Percentiles rank a stretch among this genome's conserved stretches.
Evolutionary conservation across 2,797 vertebrate genomes (phyloP).

Genomic region (Sarcoramphus papa): DNA sequence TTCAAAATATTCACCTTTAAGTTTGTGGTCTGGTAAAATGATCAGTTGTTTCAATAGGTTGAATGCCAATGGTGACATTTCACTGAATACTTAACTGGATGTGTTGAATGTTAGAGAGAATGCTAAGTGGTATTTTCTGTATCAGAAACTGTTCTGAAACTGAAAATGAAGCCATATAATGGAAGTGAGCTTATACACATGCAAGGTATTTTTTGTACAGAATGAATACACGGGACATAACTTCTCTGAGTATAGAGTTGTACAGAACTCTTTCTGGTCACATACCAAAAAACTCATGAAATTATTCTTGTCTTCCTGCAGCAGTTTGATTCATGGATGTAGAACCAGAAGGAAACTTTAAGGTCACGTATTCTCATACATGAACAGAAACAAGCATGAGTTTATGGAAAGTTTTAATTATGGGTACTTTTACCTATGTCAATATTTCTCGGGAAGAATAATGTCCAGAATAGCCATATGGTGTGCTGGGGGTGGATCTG

Average conservation of each 20-base stretch:
- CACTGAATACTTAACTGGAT: not conserved
- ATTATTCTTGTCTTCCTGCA: not conserved
- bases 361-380: not conserved
- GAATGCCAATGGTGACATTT: not conserved
- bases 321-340: not conserved
- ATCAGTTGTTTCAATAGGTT: not conserved
- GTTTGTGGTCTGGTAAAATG: not conserved
- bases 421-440: not conserved
- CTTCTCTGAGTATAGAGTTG: not conserved
- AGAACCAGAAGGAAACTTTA: not conserved
- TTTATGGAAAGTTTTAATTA: not conserved
- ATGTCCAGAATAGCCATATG: not conserved
- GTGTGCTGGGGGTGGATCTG: not conserved
- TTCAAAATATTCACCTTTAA: not conserved
- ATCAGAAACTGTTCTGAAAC: not conserved
- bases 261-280: not conserved
- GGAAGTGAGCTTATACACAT: not conserved
- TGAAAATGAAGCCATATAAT: not conserved
- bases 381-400: not conserved
- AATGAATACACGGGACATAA: not conserved
- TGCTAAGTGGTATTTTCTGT: not conserved
- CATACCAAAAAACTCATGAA: not conserved
- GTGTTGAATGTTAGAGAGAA: not conserved
- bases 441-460: not conserved
- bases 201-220: not conserved